A percentile compares a stretch with the other conserved stretches of the same genome.
These are phyloP conservation scores for Gallinago jamesoni DNA, from an alignment of 2,113 vertebrate genomes.

Conservation along the genomic window DNA sequence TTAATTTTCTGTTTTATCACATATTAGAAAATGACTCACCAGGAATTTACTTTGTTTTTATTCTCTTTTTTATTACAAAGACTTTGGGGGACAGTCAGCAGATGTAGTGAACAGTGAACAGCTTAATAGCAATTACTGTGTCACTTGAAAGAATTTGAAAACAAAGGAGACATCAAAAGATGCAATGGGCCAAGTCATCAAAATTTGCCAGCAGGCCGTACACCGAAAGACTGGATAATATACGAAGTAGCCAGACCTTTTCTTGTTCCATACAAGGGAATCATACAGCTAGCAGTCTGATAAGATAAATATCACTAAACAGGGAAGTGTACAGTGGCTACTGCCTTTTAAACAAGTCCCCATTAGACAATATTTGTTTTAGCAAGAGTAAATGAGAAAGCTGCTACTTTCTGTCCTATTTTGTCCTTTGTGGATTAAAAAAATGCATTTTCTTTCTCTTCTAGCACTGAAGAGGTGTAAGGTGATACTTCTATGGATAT, in stretches of 20 bases:
- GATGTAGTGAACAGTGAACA: not conserved
- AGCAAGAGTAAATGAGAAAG: not conserved
- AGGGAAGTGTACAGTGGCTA: not conserved
- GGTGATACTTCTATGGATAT: not conserved
- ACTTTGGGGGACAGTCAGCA: not conserved
- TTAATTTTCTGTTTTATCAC: not conserved
- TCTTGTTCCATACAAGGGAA: not conserved
- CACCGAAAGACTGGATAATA: not conserved
- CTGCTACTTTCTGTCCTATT: not conserved
- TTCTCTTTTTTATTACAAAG: not conserved
- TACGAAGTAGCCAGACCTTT: not conserved
- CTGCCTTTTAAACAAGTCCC: not conserved
- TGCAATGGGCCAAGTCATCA: not conserved
- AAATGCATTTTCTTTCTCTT: not conserved
- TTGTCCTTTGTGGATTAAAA: not conserved
- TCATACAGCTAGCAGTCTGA: not conserved
- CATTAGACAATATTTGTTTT: not conserved
- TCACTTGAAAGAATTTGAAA: slow-evolving; percentile 22
- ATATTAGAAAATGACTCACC: not conserved
- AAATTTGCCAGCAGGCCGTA: not conserved
- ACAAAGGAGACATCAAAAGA: slow-evolving; percentile 30
- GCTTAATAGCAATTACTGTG: not conserved
- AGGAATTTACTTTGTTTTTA: not conserved
- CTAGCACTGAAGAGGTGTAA: not conserved
- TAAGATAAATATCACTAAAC: not conserved